Conservation (phyloP, 2,113 vertebrate genomes). For the Silurus meridionalis region DNA sequence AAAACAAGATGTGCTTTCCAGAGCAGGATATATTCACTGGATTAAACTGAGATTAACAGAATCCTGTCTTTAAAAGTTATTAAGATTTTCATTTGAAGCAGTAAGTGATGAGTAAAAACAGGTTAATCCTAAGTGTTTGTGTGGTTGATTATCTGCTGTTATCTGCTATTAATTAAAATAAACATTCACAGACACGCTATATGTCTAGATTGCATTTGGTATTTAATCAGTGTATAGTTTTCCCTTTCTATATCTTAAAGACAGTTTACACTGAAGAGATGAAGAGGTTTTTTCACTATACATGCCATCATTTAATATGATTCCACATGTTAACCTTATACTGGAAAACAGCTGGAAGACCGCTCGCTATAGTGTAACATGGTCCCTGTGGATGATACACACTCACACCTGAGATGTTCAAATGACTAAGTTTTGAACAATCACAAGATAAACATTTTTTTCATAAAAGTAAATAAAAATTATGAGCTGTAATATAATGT, state of each 20-base stretch:
- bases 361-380: not conserved
- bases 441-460: not conserved
- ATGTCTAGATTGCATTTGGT: not conserved
- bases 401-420: not conserved
- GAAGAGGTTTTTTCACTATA: constrained; percentile 1
- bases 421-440: not conserved
- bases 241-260: not conserved
- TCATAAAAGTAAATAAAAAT: not conserved
- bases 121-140: not conserved
- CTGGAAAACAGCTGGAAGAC: constrained; percentile 18
- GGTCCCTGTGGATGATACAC: not conserved
- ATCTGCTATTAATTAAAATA: not conserved
- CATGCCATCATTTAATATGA: not conserved
- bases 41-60: not conserved
- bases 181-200: not conserved
- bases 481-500: not conserved
- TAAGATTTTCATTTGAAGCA: not conserved
- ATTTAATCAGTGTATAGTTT: not conserved
- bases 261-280: not conserved
- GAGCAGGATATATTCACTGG: not conserved
- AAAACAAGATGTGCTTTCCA: not conserved
- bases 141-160: not conserved
- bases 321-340: not conserved
- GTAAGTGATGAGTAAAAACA: not conserved
- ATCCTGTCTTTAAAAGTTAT: not conserved